phyloP scores from a whole-genome alignment of 2,888 invertebrate species.

The Mylabris sibirica region DNA sequence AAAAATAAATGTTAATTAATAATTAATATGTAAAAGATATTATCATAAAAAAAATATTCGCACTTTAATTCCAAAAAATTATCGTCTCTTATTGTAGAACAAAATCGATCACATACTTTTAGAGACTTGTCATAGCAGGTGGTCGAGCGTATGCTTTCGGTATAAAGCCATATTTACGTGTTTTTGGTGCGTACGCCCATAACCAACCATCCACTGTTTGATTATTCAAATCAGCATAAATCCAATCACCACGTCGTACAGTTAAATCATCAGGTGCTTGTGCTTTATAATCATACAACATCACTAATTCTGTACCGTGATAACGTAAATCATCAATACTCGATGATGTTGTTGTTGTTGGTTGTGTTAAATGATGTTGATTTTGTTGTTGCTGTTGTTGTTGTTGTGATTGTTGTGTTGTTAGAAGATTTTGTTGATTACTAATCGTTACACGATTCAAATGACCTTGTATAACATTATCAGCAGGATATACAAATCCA shows the following conservation, averaged over 20 bases:
- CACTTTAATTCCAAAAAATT: not conserved
- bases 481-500: conserved; percentile 92
- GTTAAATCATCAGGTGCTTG: conserved; percentile 93
- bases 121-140: conserved; percentile 89
- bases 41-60: conserved; percentile 10
- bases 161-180: conserved; percentile 92
- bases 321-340: conserved; percentile 74
- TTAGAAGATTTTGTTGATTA: conserved; percentile 31
- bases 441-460: conserved; percentile 58
- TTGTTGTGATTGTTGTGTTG: conserved; percentile 5
- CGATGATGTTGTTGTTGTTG: conserved; percentile 41
- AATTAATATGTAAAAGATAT: conserved; percentile 12
- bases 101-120: conserved; percentile 17
- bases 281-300: conserved; percentile 95
- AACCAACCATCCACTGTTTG: conserved; percentile 95
- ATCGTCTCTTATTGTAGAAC: not conserved
- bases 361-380: conserved; percentile 46
- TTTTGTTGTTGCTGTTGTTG: conserved; percentile 28
- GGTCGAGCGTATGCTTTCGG: conserved; percentile 93
- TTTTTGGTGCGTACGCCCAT: conserved; percentile 94
- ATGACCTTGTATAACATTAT: conserved; percentile 74
- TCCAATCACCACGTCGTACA: conserved; percentile 92
- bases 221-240: conserved; percentile 91
- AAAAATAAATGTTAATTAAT: conserved; percentile 28
- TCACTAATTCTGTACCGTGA: conserved; percentile 90